Base-by-base conservation (phyloP, 2,888 invertebrate genomes). In the Ephialtes manifestator region DNA sequence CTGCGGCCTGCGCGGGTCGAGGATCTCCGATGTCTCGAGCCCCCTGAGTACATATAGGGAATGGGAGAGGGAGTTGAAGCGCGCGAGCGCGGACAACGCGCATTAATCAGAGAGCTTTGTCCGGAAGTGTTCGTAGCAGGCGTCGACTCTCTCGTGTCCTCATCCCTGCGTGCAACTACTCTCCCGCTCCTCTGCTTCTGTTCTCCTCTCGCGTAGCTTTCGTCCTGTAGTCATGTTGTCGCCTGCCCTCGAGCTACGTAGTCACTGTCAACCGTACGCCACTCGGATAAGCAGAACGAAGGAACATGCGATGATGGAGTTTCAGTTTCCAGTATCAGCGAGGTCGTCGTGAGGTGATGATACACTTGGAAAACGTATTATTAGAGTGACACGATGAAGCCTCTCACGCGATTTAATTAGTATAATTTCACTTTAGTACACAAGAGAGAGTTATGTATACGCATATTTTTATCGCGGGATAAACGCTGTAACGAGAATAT, bases 61-160 rank as follows among this genome's bases (percentile, higher is more conserved):
- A 15, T 0, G 63, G 24, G 53, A n/a, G 53, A 28, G 31, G 71
- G 60, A 63, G 77, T 53, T 46, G n/a, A 28, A 63, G 8, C 24
- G 74, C 39, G 82, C 76, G 70, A 86, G 83, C 86, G 84, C 81
- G 85, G 81, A 81, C 81, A 75, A 60, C 75, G 81, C 83, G 83
- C 87, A 89, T 88, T 89, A 89, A 88, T 89, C 86, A 84, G 70
- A 55, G 63, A 67, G 87, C 86, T 83, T 83, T 86, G 87, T 84
- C 75, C 84, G 82, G 84, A 86, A 86, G 82, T 79, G 85, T 81
- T 83, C 75, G 85, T 83, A 83, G 79, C 85, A 81, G 74, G 81
- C 85, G 83, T 87, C 74, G 86, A 84, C 51, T 75, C 78, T 81
- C 68, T 65, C 68, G 84, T 81, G 72, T 78, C 75, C 51, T 63